phyloP scores from a whole-genome alignment of 2,888 invertebrate genomes.

The Norana najaformis region DNA sequence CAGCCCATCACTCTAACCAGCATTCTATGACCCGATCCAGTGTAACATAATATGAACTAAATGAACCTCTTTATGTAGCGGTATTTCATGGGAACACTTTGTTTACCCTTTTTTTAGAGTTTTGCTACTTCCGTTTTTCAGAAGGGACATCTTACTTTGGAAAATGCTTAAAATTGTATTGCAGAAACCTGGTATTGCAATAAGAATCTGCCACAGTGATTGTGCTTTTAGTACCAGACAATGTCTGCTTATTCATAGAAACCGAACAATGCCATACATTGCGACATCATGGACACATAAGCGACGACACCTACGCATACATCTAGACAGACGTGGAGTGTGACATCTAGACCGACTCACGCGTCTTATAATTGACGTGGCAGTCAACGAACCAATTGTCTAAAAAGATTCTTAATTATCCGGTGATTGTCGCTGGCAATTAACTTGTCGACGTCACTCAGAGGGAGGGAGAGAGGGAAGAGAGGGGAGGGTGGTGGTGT shows the following conservation, averaged over 20 bases:
- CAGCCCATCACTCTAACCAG: too few species aligned
- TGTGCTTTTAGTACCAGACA: background rate
- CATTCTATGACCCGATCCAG: too few species aligned
- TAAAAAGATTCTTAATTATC: background rate
- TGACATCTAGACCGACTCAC: background rate
- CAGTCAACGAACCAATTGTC: background rate
- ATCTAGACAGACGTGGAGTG: background rate
- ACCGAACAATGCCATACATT: background rate
- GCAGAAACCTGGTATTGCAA: too few species aligned
- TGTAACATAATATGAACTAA: too few species aligned
- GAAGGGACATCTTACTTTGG: too few species aligned
- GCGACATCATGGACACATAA: background rate
- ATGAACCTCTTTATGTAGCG: too few species aligned
- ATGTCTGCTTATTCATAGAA: background rate
- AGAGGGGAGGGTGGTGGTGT: background rate
- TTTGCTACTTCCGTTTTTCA: too few species aligned
- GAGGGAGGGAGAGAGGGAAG: background rate
- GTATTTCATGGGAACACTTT: too few species aligned
- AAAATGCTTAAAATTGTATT: too few species aligned
- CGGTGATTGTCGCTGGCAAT: background rate
- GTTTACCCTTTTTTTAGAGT: too few species aligned
- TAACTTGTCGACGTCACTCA: background rate
- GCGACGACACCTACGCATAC: background rate
- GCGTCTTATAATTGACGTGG: background rate
- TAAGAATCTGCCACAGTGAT: too few species aligned